Base-by-base conservation (phyloP, 1,140 invertebrate species). In the Hydropsyche tenuis region DNA sequence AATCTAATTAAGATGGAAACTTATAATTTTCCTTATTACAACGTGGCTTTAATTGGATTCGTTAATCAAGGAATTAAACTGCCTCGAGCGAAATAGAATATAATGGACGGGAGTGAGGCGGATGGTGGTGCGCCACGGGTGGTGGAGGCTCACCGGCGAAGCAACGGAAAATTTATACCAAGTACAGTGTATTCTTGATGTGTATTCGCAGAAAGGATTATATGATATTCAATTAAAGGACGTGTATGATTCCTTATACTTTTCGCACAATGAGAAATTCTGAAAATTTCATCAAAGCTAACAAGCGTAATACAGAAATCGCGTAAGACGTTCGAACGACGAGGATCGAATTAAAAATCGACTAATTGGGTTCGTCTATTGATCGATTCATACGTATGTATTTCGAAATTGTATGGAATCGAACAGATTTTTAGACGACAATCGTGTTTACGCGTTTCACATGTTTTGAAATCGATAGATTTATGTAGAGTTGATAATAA, bases 1-100 rank as follows among this genome's bases (percentile, higher is more conserved):
- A 82, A 82, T 83, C 81, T 82, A 83, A 83, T 83, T 82, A 83
- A 83, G 81, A 79, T 80, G 81, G 78, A 81, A 83, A 83, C 80
- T 82, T 82, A 83, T 83, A 82, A 83, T 83, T 83, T 78, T 82
- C 79, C 81, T 80, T 76, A 74, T 80, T 80, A 82, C 81, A 83
- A 82, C 80, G 81, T 79, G 82, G 79, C 81, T 82, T 82, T 82
- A 83, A 83, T 83, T 82, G 82, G 81, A 82, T 83, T 82, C 81
- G 81, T 83, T 83, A 82, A 83, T 82, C 81, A 82, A 78, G 76
- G 76, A 78, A 78, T 78, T 78, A 78, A 78, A 78, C 77, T 75
- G 76, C 76, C 76, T 77, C 76, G 65, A 48, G 76, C 76, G 77
- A 77, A 78, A 69, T 51, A 69, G 56, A 75, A 73, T 73, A 74